A percentile compares a stretch with the other conserved stretches of the same genome.
These are phyloP conservation scores for Coilia nasus DNA, from an alignment of 2,797 vertebrate genomes.

Conservation along the genomic window DNA sequence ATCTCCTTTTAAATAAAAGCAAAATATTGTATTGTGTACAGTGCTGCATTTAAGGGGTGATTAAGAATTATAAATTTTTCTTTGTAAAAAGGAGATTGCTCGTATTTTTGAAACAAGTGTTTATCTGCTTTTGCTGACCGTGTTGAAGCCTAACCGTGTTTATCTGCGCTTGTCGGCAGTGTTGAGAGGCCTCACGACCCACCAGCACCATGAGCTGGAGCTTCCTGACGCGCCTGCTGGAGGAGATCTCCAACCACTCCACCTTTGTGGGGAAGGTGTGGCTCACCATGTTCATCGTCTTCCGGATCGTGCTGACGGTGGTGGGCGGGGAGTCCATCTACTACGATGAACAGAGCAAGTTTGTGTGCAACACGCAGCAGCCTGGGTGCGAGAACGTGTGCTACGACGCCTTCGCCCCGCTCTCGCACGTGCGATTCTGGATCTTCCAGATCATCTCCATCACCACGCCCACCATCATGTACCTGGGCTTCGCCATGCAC, in stretches of 20 bases:
- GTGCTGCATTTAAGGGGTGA: no score
- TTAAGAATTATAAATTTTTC: no score
- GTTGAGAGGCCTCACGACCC: conserved; percentile 47
- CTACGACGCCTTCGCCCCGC: conserved; percentile 86
- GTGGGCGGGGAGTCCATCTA: conserved; percentile 93
- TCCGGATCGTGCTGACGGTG: conserved; percentile 88
- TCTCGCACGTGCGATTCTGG: conserved; percentile 92
- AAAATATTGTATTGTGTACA: no score
- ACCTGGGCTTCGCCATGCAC: conserved; percentile 91
- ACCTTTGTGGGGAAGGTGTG: conserved; percentile 93
- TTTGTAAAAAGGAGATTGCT: no score
- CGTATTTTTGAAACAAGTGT: background rate
- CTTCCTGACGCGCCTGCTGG: conserved; percentile 88
- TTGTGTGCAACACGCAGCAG: conserved; percentile 88
- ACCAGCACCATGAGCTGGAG: conserved; percentile 88
- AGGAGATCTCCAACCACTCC: conserved; percentile 94
- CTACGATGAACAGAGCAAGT: conserved; percentile 93
- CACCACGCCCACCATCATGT: conserved; percentile 86
- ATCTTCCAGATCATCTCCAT: conserved; percentile 91
- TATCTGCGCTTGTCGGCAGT: conserved; percentile 47
- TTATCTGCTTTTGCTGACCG: background rate
- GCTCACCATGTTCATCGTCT: conserved; percentile 88
- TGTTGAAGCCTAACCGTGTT: background rate
- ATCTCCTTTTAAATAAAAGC: no score
- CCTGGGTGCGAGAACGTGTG: conserved; percentile 93